Base-by-base conservation (phyloP, 2,797 vertebrate genomes). In the Vultur gryphus region DNA sequence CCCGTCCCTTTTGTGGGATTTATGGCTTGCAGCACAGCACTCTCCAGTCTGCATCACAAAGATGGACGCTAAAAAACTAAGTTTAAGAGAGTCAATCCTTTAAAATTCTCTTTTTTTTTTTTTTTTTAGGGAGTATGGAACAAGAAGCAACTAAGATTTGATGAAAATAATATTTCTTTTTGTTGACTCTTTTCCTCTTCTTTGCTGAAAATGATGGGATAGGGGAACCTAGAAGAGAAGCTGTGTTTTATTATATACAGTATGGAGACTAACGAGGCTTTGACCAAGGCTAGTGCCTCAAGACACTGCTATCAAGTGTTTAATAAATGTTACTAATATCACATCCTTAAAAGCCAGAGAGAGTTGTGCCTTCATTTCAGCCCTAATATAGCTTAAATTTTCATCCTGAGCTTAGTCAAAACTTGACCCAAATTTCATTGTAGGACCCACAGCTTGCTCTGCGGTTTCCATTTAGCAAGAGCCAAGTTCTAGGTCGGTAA, bases 291-390 rank as follows among this genome's bases (percentile, higher is more conserved):
- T 58, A 49, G 8, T 52, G 16, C 48, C 59, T 80, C 58, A 84
- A 41, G 44, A 55, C 54, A n/a, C 21, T 85, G 41, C n/a, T 70
- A 28, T 65, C 11, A 6, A 31, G 24, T 58, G 19, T 46, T 92
- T 87, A 93, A 96, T 49, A 83, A 83, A 92, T 65, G 43, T 67
- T 78, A 20, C 18, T 87, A 72, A 72, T 87, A 81, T 52, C n/a
- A 64, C 46, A 33, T n/a, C 51, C 43, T 49, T 80, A 71, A 73
- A 91, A 78, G 11, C 35, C 64, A 92, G 41, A 49, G 21, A 62
- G 16, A 64, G 2, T 29, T 89, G 48, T 77, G 29, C 51, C 55
- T 89, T 84, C 67, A 57, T 87, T 93, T 73, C 44, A 87, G 14
- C 18, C 37, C 2, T 5, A 80, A 82, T n/a, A 44, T 12, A 55